phyloP scores from a whole-genome alignment of 2,113 vertebrate species.

The Leucopternis melanops region DNA sequence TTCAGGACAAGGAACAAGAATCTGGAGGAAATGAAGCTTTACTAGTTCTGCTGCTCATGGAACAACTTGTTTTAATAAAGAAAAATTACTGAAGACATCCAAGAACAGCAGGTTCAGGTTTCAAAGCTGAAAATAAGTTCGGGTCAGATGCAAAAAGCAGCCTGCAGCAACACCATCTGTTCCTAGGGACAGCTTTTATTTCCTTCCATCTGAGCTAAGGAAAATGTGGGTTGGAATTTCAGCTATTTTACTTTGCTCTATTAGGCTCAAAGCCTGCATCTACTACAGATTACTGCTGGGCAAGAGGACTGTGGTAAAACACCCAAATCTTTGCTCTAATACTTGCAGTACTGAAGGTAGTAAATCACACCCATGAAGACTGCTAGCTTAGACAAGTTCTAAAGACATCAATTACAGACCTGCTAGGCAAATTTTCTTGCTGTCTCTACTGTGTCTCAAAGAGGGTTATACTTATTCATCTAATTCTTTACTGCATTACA shows the following conservation, averaged over 20 bases:
- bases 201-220: slow-evolving; percentile 60
- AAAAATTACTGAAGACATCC: slow-evolving; percentile 47
- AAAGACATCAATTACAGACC: not conserved
- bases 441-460: not conserved
- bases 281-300: slow-evolving; percentile 36
- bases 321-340: slow-evolving; percentile 1
- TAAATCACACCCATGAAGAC: not conserved
- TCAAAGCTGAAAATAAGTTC: slow-evolving; percentile 65
- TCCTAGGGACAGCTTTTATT: slow-evolving; percentile 61
- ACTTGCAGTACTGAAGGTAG: not conserved
- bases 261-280: slow-evolving; percentile 55
- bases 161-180: slow-evolving; percentile 61
- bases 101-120: slow-evolving; percentile 62
- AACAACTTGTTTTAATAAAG: slow-evolving; percentile 62
- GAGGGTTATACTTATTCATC: not conserved
- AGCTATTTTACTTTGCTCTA: slow-evolving; percentile 62
- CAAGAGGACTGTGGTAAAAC: not conserved
- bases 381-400: not conserved
- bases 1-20: not conserved
- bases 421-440: not conserved
- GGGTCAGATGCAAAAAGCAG: slow-evolving; percentile 61
- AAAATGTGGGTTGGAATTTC: slow-evolving; percentile 59
- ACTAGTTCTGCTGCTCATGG: slow-evolving; percentile 23
- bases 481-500: not conserved
- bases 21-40: slow-evolving; percentile 47